Percentiles rank a stretch among this genome's conserved stretches.
These are phyloP conservation scores for Dolichoris vasculosae DNA, from an alignment of 1,140 invertebrate genomes.

Conservation along the genomic window DNA sequence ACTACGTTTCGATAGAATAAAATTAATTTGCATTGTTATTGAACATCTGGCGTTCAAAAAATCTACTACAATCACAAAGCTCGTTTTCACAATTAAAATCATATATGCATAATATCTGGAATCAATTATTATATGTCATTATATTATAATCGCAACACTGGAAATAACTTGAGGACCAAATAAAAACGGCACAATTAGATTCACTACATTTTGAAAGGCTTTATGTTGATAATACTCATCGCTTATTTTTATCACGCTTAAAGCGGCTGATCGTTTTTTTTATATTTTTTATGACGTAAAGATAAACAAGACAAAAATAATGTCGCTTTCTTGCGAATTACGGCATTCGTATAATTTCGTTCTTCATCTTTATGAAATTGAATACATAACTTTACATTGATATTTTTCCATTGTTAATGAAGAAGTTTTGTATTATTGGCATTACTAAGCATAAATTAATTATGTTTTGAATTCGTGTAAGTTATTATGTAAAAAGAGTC, in stretches of 20 bases:
- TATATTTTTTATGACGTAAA: background rate
- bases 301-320: background rate
- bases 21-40: background rate
- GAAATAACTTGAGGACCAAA: background rate
- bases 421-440: background rate
- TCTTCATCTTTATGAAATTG: background rate
- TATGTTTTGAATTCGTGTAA: background rate
- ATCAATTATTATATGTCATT: background rate
- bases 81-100: slow-evolving; percentile 12
- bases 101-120: background rate
- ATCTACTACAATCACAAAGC: slow-evolving; percentile 22
- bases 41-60: background rate
- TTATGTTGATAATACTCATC: background rate
- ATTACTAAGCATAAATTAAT: background rate
- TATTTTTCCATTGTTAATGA: background rate
- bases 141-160: background rate
- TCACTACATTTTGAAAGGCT: background rate
- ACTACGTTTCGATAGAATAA: background rate
- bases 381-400: background rate
- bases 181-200: background rate
- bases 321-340: background rate
- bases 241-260: background rate
- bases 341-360: background rate
- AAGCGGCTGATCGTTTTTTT: background rate
- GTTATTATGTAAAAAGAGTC: background rate